Conservation (phyloP, 2,888 invertebrate species). For the Rhyacophila evoluta region DNA sequence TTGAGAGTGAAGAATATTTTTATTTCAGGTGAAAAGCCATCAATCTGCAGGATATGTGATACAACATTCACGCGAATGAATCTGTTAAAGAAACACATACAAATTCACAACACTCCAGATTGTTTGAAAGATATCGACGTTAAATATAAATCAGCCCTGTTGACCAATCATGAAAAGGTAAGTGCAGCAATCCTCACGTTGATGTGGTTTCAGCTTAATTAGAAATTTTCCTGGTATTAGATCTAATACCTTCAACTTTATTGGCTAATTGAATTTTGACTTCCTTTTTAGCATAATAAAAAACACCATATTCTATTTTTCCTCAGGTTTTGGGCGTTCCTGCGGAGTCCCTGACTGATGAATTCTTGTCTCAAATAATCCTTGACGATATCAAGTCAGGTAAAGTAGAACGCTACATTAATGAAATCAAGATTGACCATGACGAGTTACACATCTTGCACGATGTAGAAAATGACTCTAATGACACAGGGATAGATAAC, state of each 20-base stretch:
- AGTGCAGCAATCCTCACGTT: too few relatives aligned
- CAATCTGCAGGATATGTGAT: constrained; percentile 60
- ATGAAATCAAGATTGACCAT: constrained; percentile 29
- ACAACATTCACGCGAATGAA: constrained; percentile 56
- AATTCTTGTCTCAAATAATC: neutral
- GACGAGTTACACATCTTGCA: neutral
- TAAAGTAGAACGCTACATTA: constrained; percentile 29
- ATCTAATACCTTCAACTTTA: too few relatives aligned
- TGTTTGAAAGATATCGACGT: constrained; percentile 26
- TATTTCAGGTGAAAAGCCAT: constrained; percentile 49
- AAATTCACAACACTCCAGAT: constrained; percentile 28
- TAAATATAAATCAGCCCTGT: constrained; percentile 21
- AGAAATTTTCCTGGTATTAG: too few relatives aligned
- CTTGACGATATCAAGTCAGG: constrained; percentile 31
- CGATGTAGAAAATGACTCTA: neutral
- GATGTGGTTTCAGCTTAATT: too few relatives aligned
- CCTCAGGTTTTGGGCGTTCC: neutral
- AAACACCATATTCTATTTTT: neutral
- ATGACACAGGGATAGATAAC: neutral
- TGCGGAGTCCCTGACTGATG: constrained; percentile 15
- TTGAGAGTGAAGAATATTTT: too few relatives aligned
- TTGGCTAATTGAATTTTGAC: too few relatives aligned
- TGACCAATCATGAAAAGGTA: constrained; percentile 38
- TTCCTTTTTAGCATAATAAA: too few relatives aligned
- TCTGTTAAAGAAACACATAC: constrained; percentile 58